Base-by-base conservation (phyloP, 1,140 invertebrate species). In the Drosophila melanica region DNA sequence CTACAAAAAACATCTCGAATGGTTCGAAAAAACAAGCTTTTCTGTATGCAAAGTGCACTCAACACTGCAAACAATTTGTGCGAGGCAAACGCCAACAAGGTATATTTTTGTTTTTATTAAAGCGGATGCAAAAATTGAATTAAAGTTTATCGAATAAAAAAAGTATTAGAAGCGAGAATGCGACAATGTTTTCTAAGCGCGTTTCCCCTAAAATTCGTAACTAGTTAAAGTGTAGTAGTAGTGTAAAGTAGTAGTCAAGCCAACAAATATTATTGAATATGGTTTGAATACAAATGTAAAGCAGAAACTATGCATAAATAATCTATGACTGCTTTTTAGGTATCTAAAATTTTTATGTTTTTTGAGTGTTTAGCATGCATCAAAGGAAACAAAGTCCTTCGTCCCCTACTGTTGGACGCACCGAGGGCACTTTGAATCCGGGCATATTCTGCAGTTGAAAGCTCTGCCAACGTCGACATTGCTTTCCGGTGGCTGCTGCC, bases 391-490 rank as follows among this genome's bases (percentile, higher is more conserved):
- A 11, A n/a, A 30, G 33, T 54, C 14, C 20, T 41, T 54, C 14
- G 20, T 41, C 16, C 16, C 14, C 35, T 9, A 2, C 9, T 35
- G 8, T 9, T 42, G 14, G 18, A 30, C 44, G 23, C 12, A 33
- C 4, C 18, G 45, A 20, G 27, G 37, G 4, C 30, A 51, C 45
- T 42, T 50, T 35, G 44, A 37, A 51, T 47, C n/a, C 41, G 69
- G 45, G 69, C 63, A 59, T 23, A 37, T 50, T 66, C 63, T 72
- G 63, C 54, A 72, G 48, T 48, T 67, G 69, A 72, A 72, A 72
- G 63, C 63, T 72, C 63, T 59, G 69, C 14, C 45, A 66, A 14
- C 30, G 63, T 33, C 63, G 10, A 59, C 63, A 53, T 48, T 59
- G 63, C 63, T 58, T 72, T 66, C 69, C 63, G 53, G 54, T 53